These are phyloP conservation scores for Rutilus rutilus DNA, from an alignment of 2,113 vertebrate genomes.

Conservation along the genomic window DNA sequence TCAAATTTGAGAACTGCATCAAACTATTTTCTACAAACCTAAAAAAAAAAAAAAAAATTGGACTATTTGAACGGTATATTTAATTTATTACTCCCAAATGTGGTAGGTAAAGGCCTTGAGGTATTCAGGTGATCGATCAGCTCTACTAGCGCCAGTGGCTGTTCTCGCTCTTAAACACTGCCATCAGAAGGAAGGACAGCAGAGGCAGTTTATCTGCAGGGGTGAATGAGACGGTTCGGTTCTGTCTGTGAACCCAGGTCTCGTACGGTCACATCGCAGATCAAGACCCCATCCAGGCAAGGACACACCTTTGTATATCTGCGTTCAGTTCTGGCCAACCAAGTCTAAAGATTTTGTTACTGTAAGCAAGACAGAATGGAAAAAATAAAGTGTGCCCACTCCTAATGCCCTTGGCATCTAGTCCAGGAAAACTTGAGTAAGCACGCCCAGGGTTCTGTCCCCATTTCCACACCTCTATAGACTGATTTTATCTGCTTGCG, in stretches of 20 bases:
- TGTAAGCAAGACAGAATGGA: constrained; percentile 74
- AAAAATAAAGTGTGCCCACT: constrained; percentile 65
- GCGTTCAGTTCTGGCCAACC: constrained; percentile 81
- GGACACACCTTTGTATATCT: constrained; percentile 55
- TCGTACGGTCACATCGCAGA: constrained; percentile 86
- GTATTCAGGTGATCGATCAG: constrained; percentile 3
- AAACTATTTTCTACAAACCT: no score
- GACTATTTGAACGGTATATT: neutral
- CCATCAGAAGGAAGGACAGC: constrained; percentile 17
- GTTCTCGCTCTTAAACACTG: neutral
- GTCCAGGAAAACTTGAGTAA: constrained; percentile 70
- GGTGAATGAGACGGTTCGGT: constrained; percentile 9
- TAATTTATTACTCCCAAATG: constrained; percentile 7
- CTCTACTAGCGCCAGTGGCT: constrained; percentile 2
- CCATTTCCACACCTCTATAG: constrained; percentile 73
- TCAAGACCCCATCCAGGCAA: constrained; percentile 81
- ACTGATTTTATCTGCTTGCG: constrained; percentile 86
- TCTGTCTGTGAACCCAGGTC: constrained; percentile 55
- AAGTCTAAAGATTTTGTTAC: constrained; percentile 86
- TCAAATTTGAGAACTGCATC: neutral
- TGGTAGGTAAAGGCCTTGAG: neutral
- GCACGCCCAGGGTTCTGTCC: constrained; percentile 68
- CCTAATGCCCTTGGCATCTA: constrained; percentile 57
- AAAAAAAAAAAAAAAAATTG: no score
- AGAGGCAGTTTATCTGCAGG: constrained; percentile 41